phyloP scores from a whole-genome alignment of 2,113 vertebrate species.

The Helogale parvula region DNA sequence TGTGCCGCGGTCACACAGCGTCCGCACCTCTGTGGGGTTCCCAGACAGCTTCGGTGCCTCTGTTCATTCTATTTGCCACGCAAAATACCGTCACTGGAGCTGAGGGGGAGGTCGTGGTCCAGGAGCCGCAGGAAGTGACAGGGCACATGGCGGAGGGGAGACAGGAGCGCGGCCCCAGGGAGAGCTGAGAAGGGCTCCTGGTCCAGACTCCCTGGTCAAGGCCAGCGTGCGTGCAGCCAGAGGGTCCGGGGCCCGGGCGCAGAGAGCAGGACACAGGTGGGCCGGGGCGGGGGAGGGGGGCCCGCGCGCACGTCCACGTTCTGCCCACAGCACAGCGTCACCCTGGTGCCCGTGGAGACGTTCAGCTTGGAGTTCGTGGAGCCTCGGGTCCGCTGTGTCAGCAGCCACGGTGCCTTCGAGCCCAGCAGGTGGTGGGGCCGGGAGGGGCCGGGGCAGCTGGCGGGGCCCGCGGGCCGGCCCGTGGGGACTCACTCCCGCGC shows the following conservation, averaged over 20 bases:
- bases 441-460: rapidly evolving
- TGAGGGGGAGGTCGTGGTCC: neutral
- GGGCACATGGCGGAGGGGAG: neutral
- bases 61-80: neutral
- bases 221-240: neutral
- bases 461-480: rapidly evolving
- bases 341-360: conserved; percentile 88
- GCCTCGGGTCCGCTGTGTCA: conserved; percentile 91
- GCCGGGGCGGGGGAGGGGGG: rapidly evolving
- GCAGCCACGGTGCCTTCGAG: conserved; percentile 89
- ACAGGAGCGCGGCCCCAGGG: rapidly evolving
- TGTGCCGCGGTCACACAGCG: rapidly evolving
- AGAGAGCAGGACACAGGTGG: rapidly evolving
- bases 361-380: conserved; percentile 92
- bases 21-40: too few species aligned
- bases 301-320: rapidly evolving
- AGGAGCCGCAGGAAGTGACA: rapidly evolving
- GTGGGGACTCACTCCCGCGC: rapidly evolving
- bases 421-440: conserved; percentile 87
- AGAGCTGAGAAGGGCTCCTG: rapidly evolving
- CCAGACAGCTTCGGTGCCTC: rapidly evolving
- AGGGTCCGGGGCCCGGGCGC: neutral
- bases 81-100: neutral
- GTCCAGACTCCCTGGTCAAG: rapidly evolving
- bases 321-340: conserved; percentile 88